Evolutionary conservation across 2,113 vertebrate genomes (phyloP).

Genomic region (Sphaerodactylus townsendi): DNA sequence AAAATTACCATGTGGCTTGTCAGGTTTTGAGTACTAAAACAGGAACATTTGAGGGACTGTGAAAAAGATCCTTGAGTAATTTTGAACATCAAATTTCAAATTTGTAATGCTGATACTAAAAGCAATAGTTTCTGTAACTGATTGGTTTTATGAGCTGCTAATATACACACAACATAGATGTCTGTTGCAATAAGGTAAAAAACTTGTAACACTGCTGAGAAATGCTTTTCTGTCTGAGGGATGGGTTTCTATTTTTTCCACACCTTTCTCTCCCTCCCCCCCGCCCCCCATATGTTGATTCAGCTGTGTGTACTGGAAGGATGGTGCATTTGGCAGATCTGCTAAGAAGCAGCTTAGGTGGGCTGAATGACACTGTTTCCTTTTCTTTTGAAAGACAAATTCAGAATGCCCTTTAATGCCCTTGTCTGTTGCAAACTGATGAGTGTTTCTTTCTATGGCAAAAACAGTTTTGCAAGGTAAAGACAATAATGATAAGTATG

Average conservation of each 20-base stretch:
- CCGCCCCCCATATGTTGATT: slow-evolving; percentile 52
- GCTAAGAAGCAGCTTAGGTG: slow-evolving; percentile 46
- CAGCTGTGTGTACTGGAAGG: slow-evolving; percentile 42
- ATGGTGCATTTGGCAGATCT: slow-evolving; percentile 47
- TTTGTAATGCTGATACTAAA: background rate
- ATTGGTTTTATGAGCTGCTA: background rate
- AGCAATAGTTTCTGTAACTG: background rate
- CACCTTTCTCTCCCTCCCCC: slow-evolving; percentile 8
- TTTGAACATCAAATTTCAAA: background rate
- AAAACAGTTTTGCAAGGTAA: slow-evolving; percentile 13
- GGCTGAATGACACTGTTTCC: slow-evolving; percentile 46
- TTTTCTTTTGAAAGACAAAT: slow-evolving; percentile 52
- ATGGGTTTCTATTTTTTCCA: slow-evolving; percentile 17
- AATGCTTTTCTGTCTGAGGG: slow-evolving; percentile 5
- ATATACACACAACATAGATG: background rate
- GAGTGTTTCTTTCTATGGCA: slow-evolving; percentile 12
- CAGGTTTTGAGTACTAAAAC: background rate
- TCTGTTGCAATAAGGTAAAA: background rate
- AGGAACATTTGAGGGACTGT: background rate
- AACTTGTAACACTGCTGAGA: slow-evolving; percentile 8
- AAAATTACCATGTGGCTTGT: background rate
- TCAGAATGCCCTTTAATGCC: slow-evolving; percentile 53
- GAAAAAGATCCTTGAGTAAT: slow-evolving; percentile 1
- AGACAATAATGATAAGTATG: slow-evolving; percentile 37
- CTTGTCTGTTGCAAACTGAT: slow-evolving; percentile 46